These are phyloP conservation scores for Zelleria hepariella DNA, from an alignment of 2,888 invertebrate species.

Conservation along the genomic window DNA sequence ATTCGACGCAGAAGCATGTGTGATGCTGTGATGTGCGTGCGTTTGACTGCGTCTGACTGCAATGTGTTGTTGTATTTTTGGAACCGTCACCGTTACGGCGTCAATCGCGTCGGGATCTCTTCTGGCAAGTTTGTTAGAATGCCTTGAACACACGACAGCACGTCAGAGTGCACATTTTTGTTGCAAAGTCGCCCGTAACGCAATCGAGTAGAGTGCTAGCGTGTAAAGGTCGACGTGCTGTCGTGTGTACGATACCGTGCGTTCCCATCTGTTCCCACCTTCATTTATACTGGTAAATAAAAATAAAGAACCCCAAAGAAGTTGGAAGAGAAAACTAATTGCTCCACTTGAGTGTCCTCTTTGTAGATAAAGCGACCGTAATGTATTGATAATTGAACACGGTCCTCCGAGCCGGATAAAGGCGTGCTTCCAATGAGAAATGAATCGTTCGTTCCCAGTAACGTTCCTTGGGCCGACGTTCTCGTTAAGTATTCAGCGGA, in stretches of 20 bases:
- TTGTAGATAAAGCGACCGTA: not conserved
- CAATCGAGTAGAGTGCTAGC: too few species aligned
- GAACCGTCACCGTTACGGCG: slow-evolving; percentile 36
- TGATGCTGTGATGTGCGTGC: not conserved
- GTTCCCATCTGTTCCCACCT: too few species aligned
- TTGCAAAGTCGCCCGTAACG: too few species aligned
- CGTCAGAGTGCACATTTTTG: too few species aligned
- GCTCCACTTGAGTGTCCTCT: not conserved
- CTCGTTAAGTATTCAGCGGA: not conserved
- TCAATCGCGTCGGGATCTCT: slow-evolving; percentile 16
- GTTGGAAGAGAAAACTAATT: not conserved
- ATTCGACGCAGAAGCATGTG: too few species aligned
- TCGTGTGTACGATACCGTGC: too few species aligned
- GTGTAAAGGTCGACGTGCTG: too few species aligned
- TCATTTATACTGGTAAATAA: not conserved
- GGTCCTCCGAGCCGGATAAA: not conserved
- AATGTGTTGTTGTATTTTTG: slow-evolving; percentile 35
- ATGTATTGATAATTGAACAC: not conserved
- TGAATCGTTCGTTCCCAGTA: not conserved
- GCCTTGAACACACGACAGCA: too few species aligned
- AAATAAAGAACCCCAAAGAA: not conserved
- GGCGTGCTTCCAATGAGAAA: slow-evolving; percentile 14
- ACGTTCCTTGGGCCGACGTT: not conserved
- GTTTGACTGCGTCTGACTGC: not conserved
- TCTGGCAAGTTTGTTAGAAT: not conserved